These are phyloP conservation scores for Caenorhabditis sp. DNA, from an alignment of 2,888 invertebrate species.

Conservation along the genomic window DNA sequence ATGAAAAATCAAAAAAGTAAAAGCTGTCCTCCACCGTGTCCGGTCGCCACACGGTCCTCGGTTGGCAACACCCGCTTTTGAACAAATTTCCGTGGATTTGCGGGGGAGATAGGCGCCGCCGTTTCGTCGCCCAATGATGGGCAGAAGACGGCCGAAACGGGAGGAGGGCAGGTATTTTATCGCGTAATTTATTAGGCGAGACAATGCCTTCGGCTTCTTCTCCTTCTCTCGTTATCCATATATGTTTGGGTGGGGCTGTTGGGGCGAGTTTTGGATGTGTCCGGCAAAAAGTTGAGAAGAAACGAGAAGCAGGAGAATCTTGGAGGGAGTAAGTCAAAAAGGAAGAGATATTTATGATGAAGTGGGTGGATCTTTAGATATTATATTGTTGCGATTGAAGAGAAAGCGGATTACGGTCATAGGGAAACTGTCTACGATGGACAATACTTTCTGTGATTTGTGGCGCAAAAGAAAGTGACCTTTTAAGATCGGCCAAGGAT, in stretches of 20 bases:
- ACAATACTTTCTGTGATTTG: conserved; percentile 12
- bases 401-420: conserved; percentile 30
- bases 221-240: neutral
- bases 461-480: no score
- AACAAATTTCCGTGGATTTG: conserved; percentile 15
- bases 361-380: neutral
- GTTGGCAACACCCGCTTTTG: neutral
- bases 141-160: neutral
- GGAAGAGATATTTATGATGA: neutral
- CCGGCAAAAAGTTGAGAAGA: neutral
- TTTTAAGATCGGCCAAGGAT: neutral
- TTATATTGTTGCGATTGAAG: conserved; percentile 6
- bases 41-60: no score
- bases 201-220: conserved; percentile 13
- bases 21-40: no score
- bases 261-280: neutral
- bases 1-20: conserved; percentile 5
- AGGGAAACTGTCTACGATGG: neutral
- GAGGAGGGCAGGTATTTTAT: conserved; percentile 46
- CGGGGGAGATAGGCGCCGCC: conserved; percentile 4
- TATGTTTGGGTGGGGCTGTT: conserved; percentile 3
- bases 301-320: neutral
- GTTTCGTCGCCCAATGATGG: conserved; percentile 9
- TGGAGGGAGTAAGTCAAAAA: neutral
- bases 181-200: conserved; percentile 49